A percentile compares a stretch with the other conserved stretches of the same genome.
Evolutionary conservation across 2,113 vertebrate genomes (phyloP).

Genomic region (Regulus satrapa): DNA sequence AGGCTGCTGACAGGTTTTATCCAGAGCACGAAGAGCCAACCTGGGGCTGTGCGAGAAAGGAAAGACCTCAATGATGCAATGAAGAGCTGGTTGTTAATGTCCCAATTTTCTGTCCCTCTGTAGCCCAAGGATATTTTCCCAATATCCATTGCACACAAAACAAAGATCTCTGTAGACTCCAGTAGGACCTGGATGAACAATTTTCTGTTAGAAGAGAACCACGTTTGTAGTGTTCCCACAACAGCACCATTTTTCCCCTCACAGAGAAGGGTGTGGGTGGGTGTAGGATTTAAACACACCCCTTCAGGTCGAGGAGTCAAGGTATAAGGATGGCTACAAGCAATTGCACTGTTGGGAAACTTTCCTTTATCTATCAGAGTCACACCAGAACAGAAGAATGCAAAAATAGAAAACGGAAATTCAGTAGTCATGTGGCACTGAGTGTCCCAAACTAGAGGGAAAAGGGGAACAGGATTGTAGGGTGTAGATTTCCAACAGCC

Average conservation of each 20-base stretch:
- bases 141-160: background rate
- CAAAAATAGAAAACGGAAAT: background rate
- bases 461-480: background rate
- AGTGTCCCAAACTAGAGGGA: background rate
- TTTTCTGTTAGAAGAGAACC: background rate
- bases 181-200: background rate
- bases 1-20: background rate
- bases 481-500: background rate
- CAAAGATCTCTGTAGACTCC: background rate
- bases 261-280: background rate
- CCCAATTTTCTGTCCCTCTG: background rate
- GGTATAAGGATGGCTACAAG: background rate
- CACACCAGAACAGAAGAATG: background rate
- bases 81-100: background rate
- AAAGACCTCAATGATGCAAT: background rate
- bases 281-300: background rate
- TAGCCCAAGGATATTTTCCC: background rate
- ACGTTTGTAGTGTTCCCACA: rapidly evolving
- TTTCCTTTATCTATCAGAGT: background rate
- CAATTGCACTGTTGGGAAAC: background rate
- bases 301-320: background rate
- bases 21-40: background rate
- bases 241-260: background rate
- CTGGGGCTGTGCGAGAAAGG: background rate
- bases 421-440: background rate